Conservation (phyloP, 2,113 vertebrate species). For the Mobula hypostoma region DNA sequence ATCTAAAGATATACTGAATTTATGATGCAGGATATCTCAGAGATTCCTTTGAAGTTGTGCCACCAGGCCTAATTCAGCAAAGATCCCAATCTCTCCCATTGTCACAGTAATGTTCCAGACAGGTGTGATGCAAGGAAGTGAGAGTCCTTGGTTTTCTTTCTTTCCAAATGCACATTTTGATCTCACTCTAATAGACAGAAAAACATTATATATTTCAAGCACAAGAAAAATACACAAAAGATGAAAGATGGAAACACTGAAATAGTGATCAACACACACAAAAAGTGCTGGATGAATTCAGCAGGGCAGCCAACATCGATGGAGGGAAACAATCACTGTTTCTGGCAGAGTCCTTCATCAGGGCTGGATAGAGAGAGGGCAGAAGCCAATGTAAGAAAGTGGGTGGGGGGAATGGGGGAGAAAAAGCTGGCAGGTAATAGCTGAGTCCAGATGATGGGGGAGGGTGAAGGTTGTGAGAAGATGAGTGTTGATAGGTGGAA, state of each 20-base stretch:
- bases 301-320: too few species aligned
- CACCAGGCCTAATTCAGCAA: not conserved
- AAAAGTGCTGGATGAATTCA: too few species aligned
- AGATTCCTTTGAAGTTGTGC: not conserved
- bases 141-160: not conserved
- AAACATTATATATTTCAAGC: not conserved
- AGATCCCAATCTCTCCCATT: not conserved
- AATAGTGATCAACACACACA: not conserved
- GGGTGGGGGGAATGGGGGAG: too few species aligned
- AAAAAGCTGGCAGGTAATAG: too few species aligned
- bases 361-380: too few species aligned
- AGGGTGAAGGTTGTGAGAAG: too few species aligned
- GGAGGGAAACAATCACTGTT: too few species aligned
- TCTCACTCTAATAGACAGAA: not conserved
- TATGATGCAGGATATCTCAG: not conserved
- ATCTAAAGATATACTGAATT: not conserved
- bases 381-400: too few species aligned
- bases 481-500: too few species aligned
- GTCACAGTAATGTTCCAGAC: not conserved
- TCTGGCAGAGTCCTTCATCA: too few species aligned
- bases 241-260: not conserved
- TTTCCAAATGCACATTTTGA: conserved; percentile 7
- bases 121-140: not conserved
- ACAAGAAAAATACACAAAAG: not conserved
- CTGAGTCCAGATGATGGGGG: too few species aligned